A percentile compares a stretch with the other conserved stretches of the same genome.
Evolutionary conservation across 92 coral and sea anemone species (phyloP).

Genomic region (Galaxea fascicularis): DNA sequence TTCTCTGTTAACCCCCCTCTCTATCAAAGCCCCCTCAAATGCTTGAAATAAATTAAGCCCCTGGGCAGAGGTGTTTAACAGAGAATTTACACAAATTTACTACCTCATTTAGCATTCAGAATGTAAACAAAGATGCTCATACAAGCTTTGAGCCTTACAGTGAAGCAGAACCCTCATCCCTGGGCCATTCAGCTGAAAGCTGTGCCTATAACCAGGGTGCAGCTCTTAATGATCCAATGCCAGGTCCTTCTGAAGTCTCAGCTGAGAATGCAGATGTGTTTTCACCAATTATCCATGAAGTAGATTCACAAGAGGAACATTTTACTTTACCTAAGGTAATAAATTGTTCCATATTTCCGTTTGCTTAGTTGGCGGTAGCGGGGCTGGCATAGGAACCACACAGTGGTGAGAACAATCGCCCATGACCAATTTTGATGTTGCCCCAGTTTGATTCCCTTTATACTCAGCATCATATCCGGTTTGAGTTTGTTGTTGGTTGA

Average conservation of each 20-base stretch:
- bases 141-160: slow-evolving; percentile 1
- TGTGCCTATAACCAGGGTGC: not conserved
- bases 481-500: no score
- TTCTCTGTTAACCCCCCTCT: no score
- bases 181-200: slow-evolving; percentile 4
- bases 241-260: not conserved
- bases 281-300: slow-evolving; percentile 21
- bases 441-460: no score
- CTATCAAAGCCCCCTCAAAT: no score
- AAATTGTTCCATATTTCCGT: not conserved
- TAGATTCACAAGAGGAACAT: slow-evolving; percentile 25
- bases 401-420: no score
- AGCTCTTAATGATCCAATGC: not conserved
- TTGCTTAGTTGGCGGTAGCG: no score
- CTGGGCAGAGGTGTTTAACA: no score
- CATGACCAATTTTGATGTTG: no score
- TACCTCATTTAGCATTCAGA: slow-evolving; percentile 29
- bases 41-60: no score
- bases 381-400: no score
- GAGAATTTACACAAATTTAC: not conserved
- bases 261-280: slow-evolving; percentile 26
- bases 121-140: not conserved
- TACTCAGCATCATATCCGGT: no score
- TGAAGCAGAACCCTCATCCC: not conserved
- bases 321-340: slow-evolving; percentile 36